These are phyloP conservation scores for Oreortyx pictus DNA, from an alignment of 2,797 vertebrate species.

Conservation along the genomic window DNA sequence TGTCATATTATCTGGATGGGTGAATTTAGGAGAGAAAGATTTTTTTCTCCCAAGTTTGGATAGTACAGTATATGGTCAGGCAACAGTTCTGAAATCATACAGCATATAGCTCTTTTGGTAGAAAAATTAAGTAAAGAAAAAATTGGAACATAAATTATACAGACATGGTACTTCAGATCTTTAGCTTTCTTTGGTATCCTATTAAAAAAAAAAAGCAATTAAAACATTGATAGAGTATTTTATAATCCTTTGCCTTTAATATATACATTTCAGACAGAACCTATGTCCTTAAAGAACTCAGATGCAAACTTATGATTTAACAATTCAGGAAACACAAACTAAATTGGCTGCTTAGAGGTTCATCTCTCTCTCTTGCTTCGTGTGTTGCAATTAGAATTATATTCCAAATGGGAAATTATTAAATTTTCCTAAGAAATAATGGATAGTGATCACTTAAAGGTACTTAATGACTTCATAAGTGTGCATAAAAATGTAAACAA, in stretches of 20 bases:
- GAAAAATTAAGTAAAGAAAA: not conserved
- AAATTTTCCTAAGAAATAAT: not conserved
- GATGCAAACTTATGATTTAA: too few species aligned
- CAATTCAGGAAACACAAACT: not conserved
- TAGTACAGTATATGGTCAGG: accelerated
- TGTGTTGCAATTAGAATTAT: not conserved
- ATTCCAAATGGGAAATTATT: not conserved
- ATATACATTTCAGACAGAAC: not conserved
- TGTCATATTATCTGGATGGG: not conserved
- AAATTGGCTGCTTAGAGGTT: not conserved
- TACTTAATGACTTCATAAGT: not conserved
- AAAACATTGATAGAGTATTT: not conserved
- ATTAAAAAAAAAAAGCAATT: too few species aligned
- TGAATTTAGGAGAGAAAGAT: not conserved
- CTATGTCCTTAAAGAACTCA: not conserved
- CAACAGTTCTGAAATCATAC: not conserved
- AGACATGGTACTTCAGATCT: not conserved
- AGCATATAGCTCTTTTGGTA: not conserved
- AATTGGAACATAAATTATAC: not conserved
- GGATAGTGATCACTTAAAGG: not conserved
- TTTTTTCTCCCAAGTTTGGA: not conserved
- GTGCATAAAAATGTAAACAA: too few species aligned
- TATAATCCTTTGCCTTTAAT: not conserved
- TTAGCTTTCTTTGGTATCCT: not conserved
- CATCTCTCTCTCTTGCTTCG: not conserved